Base-by-base conservation (phyloP, 1,140 invertebrate genomes). In the Aphaenogaster ashmeadi region DNA sequence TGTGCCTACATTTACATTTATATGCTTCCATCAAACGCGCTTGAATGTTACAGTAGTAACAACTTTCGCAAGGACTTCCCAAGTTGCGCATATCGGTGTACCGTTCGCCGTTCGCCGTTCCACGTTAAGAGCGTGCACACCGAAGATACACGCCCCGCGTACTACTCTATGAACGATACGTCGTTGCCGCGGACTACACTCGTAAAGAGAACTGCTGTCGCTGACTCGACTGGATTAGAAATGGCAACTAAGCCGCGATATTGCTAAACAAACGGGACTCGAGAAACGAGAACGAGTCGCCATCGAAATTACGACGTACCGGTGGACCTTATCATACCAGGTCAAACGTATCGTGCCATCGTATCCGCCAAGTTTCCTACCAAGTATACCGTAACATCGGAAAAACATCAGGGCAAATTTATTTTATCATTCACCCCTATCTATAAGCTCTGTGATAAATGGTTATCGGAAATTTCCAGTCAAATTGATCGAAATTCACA, bases 191-290 rank as follows among this genome's bases (percentile, higher is more conserved):
- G 81, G 78, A 89, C 72, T 90, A 75, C 27, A 38, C 79, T 84
- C 79, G 78, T 88, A 78, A 89, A 80, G 83, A 89, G 77, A 88
- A 83, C 66, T 72, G 81, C 72, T 71, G 64, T 80, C 77, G 90
- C 81, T 90, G 87, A 86, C 81, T 88, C 75, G 69, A 52, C 52
- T 72, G 87, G 64, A 91, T 90, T 90, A 86, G 89, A 87, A 88
- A 88, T 84, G 90, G 72, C 67, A 88, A 90, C 89, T 91, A 91
- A 91, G 44, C 83, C 74, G 87, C 78, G 88, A 88, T 83, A 88
- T 90, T 90, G 87, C 89, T 88, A 74, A 90, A 90, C 89, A 90
- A 90, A 91, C 90, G 87, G 66, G 75, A 64, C 11, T 47, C 56
- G 58, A 44, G 85, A 77, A 86, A 86, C 27, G 67, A 64, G 64